Evolutionary conservation across 2,797 vertebrate species (phyloP).

Genomic region (Microctenopoma stevenorrisi): DNA sequence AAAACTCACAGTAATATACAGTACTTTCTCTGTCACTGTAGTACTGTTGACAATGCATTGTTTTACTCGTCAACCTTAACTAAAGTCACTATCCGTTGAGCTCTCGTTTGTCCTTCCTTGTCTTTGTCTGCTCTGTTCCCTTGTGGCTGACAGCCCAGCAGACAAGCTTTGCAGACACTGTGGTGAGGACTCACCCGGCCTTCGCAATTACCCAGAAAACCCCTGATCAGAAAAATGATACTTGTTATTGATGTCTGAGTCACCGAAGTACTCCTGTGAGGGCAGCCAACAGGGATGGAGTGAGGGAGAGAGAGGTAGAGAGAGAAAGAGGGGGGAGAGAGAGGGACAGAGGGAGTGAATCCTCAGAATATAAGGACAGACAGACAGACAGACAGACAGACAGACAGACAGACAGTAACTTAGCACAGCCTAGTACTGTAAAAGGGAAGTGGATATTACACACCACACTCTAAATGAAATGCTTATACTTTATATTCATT

Average conservation of each 20-base stretch:
- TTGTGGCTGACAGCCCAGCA: slow-evolving; percentile 40
- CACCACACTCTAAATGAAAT: too few relatives aligned
- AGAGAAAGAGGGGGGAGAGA: background rate
- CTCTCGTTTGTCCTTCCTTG: slow-evolving; percentile 5
- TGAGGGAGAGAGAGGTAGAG: background rate
- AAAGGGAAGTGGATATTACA: too few relatives aligned
- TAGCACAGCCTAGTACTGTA: too few relatives aligned
- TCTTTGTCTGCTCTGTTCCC: background rate
- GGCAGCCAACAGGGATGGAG: background rate
- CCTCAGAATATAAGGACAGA: too few relatives aligned
- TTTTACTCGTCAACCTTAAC: too few relatives aligned
- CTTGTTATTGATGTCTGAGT: slow-evolving; percentile 65
- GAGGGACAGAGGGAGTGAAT: too few relatives aligned
- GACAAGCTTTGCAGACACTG: slow-evolving; percentile 31
- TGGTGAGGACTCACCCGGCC: slow-evolving; percentile 34
- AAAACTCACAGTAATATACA: too few relatives aligned
- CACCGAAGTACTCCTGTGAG: slow-evolving; percentile 28
- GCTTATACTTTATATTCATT: too few relatives aligned
- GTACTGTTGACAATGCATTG: too few relatives aligned
- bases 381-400: too few relatives aligned
- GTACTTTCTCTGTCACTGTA: too few relatives aligned
- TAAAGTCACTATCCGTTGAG: background rate
- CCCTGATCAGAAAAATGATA: slow-evolving; percentile 67
- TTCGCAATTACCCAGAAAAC: slow-evolving; percentile 65
- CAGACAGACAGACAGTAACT: too few relatives aligned